These are phyloP conservation scores for Macrotus californicus DNA, from an alignment of 2,113 vertebrate species.

Conservation along the genomic window DNA sequence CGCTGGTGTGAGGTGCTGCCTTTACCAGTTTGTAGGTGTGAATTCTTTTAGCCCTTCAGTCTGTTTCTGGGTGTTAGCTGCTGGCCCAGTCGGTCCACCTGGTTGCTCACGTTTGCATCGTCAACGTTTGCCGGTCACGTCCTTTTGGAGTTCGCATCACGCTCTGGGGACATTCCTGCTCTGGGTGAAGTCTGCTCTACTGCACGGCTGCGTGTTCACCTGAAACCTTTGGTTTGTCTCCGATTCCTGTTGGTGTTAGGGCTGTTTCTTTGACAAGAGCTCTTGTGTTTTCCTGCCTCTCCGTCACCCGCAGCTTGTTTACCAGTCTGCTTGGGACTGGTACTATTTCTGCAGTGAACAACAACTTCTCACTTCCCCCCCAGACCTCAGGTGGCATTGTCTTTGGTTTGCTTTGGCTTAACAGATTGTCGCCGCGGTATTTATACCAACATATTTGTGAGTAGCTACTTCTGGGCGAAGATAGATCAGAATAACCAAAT, in stretches of 20 bases:
- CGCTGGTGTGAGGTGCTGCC: background rate
- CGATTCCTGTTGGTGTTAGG: background rate
- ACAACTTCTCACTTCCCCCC: slow-evolving; percentile 44
- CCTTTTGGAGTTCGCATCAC: background rate
- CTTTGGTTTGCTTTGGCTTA: slow-evolving; percentile 4
- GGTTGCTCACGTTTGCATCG: background rate
- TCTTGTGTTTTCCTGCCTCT: slow-evolving; percentile 37
- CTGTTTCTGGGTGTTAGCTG: background rate
- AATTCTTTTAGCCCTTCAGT: background rate
- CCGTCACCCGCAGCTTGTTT: slow-evolving; percentile 48
- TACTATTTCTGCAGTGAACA: slow-evolving; percentile 24
- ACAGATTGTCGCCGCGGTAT: background rate
- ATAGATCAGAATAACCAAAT: background rate
- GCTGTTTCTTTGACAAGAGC: background rate
- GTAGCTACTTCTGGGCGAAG: slow-evolving; percentile 21
- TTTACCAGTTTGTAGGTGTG: background rate
- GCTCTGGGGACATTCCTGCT: background rate
- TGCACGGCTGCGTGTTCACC: background rate
- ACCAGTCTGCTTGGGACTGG: slow-evolving; percentile 29
- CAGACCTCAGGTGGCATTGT: slow-evolving; percentile 51
- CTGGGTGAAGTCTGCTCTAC: background rate
- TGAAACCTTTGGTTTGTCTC: background rate
- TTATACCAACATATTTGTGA: background rate
- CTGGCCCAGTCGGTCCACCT: background rate
- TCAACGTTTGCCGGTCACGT: background rate